Conservation (phyloP, 2,113 vertebrate species). For the Oncorhynchus keta region DNA sequence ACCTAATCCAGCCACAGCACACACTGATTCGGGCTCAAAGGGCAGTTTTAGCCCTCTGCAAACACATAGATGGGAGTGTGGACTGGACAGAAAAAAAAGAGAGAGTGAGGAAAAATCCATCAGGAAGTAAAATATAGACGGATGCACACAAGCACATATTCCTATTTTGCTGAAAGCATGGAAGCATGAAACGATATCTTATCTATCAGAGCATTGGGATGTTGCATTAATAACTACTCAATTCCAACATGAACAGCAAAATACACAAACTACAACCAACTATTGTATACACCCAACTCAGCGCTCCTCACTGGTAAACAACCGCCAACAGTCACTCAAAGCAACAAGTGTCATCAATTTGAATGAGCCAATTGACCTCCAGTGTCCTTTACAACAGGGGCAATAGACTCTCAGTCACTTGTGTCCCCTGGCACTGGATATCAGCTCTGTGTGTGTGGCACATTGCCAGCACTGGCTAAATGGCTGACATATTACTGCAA, state of each 20-base stretch:
- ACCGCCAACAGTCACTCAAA: not conserved
- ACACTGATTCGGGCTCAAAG: slow-evolving; percentile 18
- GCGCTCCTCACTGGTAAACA: not conserved
- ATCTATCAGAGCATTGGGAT: slow-evolving; percentile 3
- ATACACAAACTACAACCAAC: not conserved
- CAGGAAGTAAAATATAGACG: not conserved
- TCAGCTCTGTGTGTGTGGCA: slow-evolving; percentile 7
- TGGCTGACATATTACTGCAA: slow-evolving; percentile 23
- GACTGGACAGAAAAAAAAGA: not conserved
- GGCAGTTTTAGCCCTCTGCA: slow-evolving; percentile 5
- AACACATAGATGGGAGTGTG: slow-evolving; percentile 9
- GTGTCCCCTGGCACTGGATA: slow-evolving; percentile 8
- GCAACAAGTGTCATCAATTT: not conserved
- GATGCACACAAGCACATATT: not conserved
- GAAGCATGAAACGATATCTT: not conserved
- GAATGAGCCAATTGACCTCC: slow-evolving; percentile 22
- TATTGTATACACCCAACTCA: not conserved
- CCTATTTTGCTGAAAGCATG: not conserved
- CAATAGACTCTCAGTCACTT: slow-evolving; percentile 26
- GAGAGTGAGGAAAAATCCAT: not conserved
- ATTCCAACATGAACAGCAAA: not conserved
- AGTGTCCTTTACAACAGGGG: slow-evolving; percentile 33
- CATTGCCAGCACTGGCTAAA: slow-evolving; percentile 27
- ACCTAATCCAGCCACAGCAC: slow-evolving; percentile 6
- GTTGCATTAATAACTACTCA: not conserved